Conservation (phyloP, 2,113 vertebrate genomes). For the Notiomystis cincta region DNA sequence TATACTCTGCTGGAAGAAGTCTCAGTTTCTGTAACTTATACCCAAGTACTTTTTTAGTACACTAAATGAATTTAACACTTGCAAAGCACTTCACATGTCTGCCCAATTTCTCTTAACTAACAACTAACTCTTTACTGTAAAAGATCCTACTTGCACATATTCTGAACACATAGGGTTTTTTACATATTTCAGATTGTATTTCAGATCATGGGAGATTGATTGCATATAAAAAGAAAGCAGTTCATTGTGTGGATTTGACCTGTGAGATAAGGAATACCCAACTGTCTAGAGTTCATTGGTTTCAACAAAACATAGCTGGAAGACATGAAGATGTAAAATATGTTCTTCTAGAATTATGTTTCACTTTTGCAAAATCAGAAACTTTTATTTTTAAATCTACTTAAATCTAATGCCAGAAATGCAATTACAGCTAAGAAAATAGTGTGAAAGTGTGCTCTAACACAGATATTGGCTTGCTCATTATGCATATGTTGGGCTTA, state of each 20-base stretch:
- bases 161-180: background rate
- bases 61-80: background rate
- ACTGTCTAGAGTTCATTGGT: background rate
- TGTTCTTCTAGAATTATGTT: background rate
- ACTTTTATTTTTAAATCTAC: background rate
- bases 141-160: background rate
- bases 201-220: background rate
- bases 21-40: background rate
- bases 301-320: background rate
- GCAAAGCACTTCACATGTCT: background rate
- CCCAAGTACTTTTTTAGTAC: background rate
- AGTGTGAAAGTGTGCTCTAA: background rate
- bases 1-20: background rate
- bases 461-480: background rate
- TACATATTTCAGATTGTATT: background rate
- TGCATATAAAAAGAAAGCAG: background rate
- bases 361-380: background rate
- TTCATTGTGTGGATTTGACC: background rate
- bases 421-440: background rate
- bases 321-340: background rate
- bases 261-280: background rate
- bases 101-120: background rate
- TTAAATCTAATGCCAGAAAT: background rate
- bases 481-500: background rate
- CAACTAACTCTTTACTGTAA: background rate